These are phyloP conservation scores for Heliconius charithonia DNA, from an alignment of 2,888 invertebrate genomes.

Conservation along the genomic window DNA sequence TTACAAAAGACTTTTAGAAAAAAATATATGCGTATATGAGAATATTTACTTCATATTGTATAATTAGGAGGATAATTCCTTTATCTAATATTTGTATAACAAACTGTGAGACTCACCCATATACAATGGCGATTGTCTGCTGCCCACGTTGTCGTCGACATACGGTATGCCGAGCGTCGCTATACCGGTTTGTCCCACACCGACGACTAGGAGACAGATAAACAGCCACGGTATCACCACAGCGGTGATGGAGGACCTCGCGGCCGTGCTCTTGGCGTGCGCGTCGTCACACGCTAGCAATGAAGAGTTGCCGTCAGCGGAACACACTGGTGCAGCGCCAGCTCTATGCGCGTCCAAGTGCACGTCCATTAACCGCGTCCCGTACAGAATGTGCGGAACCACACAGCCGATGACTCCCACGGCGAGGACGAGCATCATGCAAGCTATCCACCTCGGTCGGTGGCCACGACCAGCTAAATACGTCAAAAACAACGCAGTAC, in stretches of 20 bases:
- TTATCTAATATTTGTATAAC: conserved; percentile 1
- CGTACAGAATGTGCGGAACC: conserved; percentile 93
- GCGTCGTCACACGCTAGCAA: conserved; percentile 82
- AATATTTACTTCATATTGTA: not conserved
- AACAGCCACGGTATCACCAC: conserved; percentile 95
- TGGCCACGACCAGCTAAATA: conserved; percentile 96
- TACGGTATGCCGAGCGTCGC: conserved; percentile 96
- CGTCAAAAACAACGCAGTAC: conserved; percentile 93
- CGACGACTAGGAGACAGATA: conserved; percentile 93
- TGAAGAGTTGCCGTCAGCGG: conserved; percentile 58
- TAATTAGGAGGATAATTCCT: not conserved
- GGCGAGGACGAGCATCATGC: conserved; percentile 95
- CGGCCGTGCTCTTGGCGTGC: conserved; percentile 85
- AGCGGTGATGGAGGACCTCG: conserved; percentile 90
- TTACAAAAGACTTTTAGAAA: not conserved
- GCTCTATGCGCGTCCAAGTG: conserved; percentile 67
- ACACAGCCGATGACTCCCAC: conserved; percentile 94
- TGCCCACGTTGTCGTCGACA: conserved; percentile 96
- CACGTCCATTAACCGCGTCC: conserved; percentile 86
- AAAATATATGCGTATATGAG: not conserved
- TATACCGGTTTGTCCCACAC: conserved; percentile 96
- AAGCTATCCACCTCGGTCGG: conserved; percentile 96
- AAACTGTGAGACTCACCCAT: conserved; percentile 86
- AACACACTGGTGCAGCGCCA: conserved; percentile 70
- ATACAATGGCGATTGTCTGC: conserved; percentile 95